phyloP scores from a whole-genome alignment of 2,113 vertebrate species.

The Nesospiza acunhae region DNA sequence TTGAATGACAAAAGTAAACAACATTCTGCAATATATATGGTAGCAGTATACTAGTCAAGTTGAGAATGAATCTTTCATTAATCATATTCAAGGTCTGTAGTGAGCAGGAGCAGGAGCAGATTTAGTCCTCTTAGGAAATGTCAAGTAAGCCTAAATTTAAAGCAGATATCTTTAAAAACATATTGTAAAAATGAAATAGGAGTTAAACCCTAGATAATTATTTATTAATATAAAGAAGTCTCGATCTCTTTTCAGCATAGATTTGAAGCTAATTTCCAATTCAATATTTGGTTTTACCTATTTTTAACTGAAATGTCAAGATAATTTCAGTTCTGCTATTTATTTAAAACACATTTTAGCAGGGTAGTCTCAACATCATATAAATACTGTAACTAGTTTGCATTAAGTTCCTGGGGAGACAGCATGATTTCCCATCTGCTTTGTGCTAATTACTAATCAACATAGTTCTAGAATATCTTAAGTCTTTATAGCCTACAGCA shows the following conservation, averaged over 20 bases:
- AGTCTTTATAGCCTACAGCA: slow-evolving; percentile 37
- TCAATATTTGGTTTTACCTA: slow-evolving; percentile 33
- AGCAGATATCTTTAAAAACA: neutral
- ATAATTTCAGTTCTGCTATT: slow-evolving; percentile 65
- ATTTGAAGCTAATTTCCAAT: slow-evolving; percentile 43
- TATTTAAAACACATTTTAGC: slow-evolving; percentile 69
- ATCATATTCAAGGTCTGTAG: neutral
- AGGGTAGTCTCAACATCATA: slow-evolving; percentile 66
- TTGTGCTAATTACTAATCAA: slow-evolving; percentile 72
- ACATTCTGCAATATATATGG: neutral
- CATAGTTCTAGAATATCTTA: slow-evolving; percentile 51
- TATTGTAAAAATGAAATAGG: neutral
- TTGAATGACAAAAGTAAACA: neutral
- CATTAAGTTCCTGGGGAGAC: slow-evolving; percentile 68
- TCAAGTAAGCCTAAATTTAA: neutral
- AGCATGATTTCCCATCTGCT: slow-evolving; percentile 74
- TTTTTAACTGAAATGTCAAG: slow-evolving; percentile 66
- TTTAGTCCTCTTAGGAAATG: neutral
- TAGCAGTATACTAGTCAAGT: neutral
- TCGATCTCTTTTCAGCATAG: slow-evolving; percentile 11
- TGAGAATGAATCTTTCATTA: neutral
- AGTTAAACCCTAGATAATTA: neutral
- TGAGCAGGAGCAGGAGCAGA: neutral
- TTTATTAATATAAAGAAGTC: neutral
- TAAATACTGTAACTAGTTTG: slow-evolving; percentile 69